Evolutionary conservation across 2,888 invertebrate species (phyloP), one percentile per base, ranked within the genome.

Genomic region (Sarcophaga carnaria): DNA sequence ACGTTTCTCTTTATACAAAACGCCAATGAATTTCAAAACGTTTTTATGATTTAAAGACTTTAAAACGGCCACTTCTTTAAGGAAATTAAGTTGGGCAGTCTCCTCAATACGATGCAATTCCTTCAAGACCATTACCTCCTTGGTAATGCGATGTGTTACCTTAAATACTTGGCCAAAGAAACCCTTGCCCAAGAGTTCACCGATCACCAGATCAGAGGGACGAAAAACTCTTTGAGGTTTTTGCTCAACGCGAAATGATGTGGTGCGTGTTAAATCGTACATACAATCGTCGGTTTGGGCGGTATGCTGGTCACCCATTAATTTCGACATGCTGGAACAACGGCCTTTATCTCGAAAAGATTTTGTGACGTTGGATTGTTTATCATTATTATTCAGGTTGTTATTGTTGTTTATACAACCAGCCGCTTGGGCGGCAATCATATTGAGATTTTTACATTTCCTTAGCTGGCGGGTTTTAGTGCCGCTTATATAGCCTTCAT

Each of bases 81-180:
- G 94, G 92, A 99, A 99, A 94, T 97, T 98, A 90, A 96, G 96
- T 93, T 99, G 98, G 1, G 98, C 98, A 90, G 97, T 98, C 92
- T 98, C 98, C 91, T 99, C 98, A 27, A 98, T 97, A 80, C 98
- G 95, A 94, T 98, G 97, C 80, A 99, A 94, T 92, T 99, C 98
- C 91, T 99, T 99, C 64, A 99, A 95, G 89, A 99, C 98, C 98
- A 99, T 98, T 67, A 98, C 97, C 94, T 99, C 98, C 88, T 96
- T 96, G 0, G 98, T 98, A 89, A 96, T 96, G 76, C 97, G 95
- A 92, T 98, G 98, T 0, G 98, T 98, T 80, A 98, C 98, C 94
- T 97, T 97, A 93, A 96, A 97, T 83, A 97, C 97, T 93, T 98
- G 97, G 2, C 99, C 99, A 93, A 98, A 99, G 94, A 98, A 99